Conservation (phyloP, 2,113 vertebrate species). For the Periophthalmus modestus region DNA sequence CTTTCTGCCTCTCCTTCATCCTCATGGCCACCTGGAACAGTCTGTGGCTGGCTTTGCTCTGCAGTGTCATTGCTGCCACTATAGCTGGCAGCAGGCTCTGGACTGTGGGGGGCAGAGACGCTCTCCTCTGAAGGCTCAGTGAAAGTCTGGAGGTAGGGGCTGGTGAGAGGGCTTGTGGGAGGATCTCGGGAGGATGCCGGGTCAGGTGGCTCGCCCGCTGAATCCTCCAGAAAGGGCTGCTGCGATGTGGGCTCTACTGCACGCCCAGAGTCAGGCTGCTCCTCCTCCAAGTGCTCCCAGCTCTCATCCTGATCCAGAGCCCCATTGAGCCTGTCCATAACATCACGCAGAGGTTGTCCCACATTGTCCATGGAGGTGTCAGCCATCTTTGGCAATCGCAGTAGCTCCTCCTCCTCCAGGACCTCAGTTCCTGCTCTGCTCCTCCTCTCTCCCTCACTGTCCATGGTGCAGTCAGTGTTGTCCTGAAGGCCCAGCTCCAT, state of each 20-base stretch:
- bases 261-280: slow-evolving; percentile 10
- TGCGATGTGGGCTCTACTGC: slow-evolving; percentile 51
- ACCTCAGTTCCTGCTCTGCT: slow-evolving; percentile 50
- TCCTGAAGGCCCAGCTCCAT: slow-evolving; percentile 41
- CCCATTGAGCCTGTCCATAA: slow-evolving; percentile 85
- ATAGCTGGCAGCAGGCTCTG: slow-evolving; percentile 87
- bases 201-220: slow-evolving; percentile 82
- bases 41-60: slow-evolving; percentile 87
- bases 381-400: slow-evolving; percentile 87
- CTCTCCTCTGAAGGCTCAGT: slow-evolving; percentile 86
- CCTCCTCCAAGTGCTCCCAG: slow-evolving; percentile 65
- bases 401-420: slow-evolving; percentile 43
- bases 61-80: slow-evolving; percentile 92
- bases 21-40: slow-evolving; percentile 89
- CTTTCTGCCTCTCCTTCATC: slow-evolving; percentile 75
- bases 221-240: slow-evolving; percentile 91
- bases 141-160: slow-evolving; percentile 69
- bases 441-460: slow-evolving; percentile 44
- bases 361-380: slow-evolving; percentile 91
- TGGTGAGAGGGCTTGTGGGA: slow-evolving; percentile 57
- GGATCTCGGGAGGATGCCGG: slow-evolving; percentile 54
- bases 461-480: slow-evolving; percentile 48
- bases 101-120: slow-evolving; percentile 91
- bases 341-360: slow-evolving; percentile 87
- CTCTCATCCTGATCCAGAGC: slow-evolving; percentile 74